Evolutionary conservation across 2,113 vertebrate species (phyloP), one percentile per base, ranked within the genome.

Genomic region (Petroica traversi): DNA sequence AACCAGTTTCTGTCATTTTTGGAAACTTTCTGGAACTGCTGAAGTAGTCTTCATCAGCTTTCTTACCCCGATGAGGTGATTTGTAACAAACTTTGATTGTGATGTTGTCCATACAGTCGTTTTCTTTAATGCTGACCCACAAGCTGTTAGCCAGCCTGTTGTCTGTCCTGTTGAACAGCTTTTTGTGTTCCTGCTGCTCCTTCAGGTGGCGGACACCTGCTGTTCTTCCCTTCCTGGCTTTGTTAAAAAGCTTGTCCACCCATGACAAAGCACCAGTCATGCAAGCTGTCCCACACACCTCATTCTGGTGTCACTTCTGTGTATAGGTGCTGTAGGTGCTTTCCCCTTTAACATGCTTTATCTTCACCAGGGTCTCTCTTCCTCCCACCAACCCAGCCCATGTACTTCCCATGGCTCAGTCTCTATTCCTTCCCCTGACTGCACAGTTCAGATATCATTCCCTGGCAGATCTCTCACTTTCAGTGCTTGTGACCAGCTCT

Each of bases 51-150:
- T 85, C 2, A 6, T 82, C 46, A 75, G 12, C 34, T 62, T 83
- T 75, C 23, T 72, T 67, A 51, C 16, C 5, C 8, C 0, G 0
- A 8, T 38, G 6, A 45, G 38, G 8, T 45, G 22, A 28, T 74
- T 28, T 67, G 38, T 81, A 49, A 57, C 28, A 36, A 59, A 67
- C 45, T 59, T 81, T 13, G 48, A 6, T 38, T 25, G 19, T 34
- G 24, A 22, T 77, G 49, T 84, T 85, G 31, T 55, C 18, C 17
- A 6, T 58, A 15, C 0, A 0, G 8, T 38, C 26, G n/a, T 86
- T 23, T 59, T 7, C 59, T 90, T 81, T 81, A 83, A 72, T 83
- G 34, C 64, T 82, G 49, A 59, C 29, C 4, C 31, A 40, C 8
- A 43, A 82, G 45, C 55, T 88, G 23, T 55, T 51, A 80, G 52